phyloP scores from a whole-genome alignment of 2,113 vertebrate genomes.

The Cyphomyrus discorhynchus region DNA sequence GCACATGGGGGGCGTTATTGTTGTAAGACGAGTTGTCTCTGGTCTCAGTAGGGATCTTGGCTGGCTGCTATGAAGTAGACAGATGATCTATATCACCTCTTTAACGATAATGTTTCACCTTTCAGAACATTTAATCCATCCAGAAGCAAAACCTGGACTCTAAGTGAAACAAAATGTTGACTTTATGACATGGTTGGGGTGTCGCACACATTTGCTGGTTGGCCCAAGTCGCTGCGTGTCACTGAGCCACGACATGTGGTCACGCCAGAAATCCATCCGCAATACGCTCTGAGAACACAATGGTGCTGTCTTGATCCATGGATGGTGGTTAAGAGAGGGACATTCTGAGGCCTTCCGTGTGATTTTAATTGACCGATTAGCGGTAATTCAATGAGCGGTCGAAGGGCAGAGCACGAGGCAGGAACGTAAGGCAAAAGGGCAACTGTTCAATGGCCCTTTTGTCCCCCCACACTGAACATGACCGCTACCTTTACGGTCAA shows the following conservation, averaged over 20 bases:
- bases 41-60: not conserved
- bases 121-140: not conserved
- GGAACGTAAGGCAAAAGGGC: conserved; percentile 59
- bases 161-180: not conserved
- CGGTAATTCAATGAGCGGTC: conserved; percentile 64
- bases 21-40: conserved; percentile 16
- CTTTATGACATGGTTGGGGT: not conserved
- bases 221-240: not conserved
- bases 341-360: conserved; percentile 56
- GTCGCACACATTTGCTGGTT: not conserved
- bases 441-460: conserved; percentile 55
- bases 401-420: conserved; percentile 56
- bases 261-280: conserved; percentile 49
- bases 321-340: conserved; percentile 37
- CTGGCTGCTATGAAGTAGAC: not conserved
- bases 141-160: not conserved
- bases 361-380: conserved; percentile 69
- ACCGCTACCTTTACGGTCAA: conserved; percentile 49
- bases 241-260: conserved; percentile 22
- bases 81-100: not conserved
- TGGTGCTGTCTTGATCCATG: conserved; percentile 46
- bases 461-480: conserved; percentile 41
- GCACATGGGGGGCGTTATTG: conserved; percentile 1
- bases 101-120: conserved; percentile 13
- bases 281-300: conserved; percentile 53